phyloP scores from a whole-genome alignment of 2,888 invertebrate genomes.

The Mechanitis mazaeus region DNA sequence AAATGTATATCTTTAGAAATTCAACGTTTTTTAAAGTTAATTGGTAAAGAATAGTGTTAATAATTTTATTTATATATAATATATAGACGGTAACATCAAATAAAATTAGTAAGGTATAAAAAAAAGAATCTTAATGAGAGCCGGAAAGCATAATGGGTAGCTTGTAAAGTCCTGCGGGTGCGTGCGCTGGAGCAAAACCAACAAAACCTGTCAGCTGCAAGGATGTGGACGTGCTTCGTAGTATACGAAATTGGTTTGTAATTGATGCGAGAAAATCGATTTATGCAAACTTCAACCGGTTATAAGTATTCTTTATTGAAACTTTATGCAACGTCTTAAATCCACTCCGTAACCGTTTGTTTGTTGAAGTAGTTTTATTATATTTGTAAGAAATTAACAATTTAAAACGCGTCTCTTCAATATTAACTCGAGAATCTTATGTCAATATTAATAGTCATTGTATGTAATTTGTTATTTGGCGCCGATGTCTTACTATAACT shows the following conservation, averaged over 20 bases:
- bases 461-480: neutral
- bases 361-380: neutral
- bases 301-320: slow-evolving; percentile 11
- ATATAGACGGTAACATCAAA: no score
- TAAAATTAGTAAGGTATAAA: no score
- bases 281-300: slow-evolving; percentile 12
- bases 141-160: slow-evolving; percentile 51
- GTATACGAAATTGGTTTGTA: slow-evolving; percentile 61
- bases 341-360: slow-evolving; percentile 7
- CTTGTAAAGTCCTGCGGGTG: slow-evolving; percentile 43
- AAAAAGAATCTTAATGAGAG: slow-evolving; percentile 11
- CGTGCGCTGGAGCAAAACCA: slow-evolving; percentile 43
- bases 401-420: neutral
- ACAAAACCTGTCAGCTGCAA: slow-evolving; percentile 56
- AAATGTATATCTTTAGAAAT: neutral
- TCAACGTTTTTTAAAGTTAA: no score
- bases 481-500: neutral
- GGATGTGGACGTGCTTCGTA: slow-evolving; percentile 47
- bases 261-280: slow-evolving; percentile 51
- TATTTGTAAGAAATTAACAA: no score
- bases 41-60: no score
- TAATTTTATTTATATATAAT: no score
- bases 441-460: neutral
- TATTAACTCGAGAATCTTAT: neutral
- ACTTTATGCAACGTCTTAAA: slow-evolving; percentile 7